Base-by-base conservation (phyloP, 1,140 invertebrate genomes). In the Drosophila fuyamai region DNA sequence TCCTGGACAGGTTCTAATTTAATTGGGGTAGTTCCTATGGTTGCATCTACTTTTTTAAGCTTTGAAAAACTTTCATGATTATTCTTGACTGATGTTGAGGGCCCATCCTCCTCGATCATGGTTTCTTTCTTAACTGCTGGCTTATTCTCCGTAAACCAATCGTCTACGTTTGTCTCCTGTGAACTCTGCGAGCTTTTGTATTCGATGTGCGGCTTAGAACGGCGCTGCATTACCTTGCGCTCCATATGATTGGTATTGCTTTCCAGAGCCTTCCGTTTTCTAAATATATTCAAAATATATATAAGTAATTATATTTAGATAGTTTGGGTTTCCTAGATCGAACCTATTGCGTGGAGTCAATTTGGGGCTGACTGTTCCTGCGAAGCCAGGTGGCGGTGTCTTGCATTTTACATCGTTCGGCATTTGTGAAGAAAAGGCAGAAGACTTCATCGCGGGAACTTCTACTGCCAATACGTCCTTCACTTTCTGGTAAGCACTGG, bases 151-250 rank as follows among this genome's bases (percentile, higher is more conserved):
- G 10, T 5, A 1, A 70, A 12, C 8, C 40, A 41, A 0, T 54
- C 53, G 1, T 46, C 47, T 0, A 66, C 5, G 5, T 50, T n/a
- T 2, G 57, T 44, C 32, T 91, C 89, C 41, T 89, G 80, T 5
- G 53, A 50, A 48, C 90, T 92, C 36, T 92, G 71, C 12, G 72
- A 76, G 7, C 61, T 75, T 57, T 79, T 79, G 29, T 75, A 92
- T 27, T 76, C 32, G 7, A 89, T 13, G 3, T 62, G 38, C 9
- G 74, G 55, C 7, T 55, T 40, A 2, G 8, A 50, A 0, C 50
- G 40, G 7, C 84, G 80, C 51, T 74, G 66, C 8, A 55, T 50
- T 7, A 58, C 74, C 18, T 76, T 82, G 16, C 58, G 48, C 46
- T 79, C 55, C 44, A 80, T 35, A 48, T 78, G 77, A 1, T 70